phyloP scores from a whole-genome alignment of 2,113 vertebrate genomes.

The Rhabdornis inornatus region DNA sequence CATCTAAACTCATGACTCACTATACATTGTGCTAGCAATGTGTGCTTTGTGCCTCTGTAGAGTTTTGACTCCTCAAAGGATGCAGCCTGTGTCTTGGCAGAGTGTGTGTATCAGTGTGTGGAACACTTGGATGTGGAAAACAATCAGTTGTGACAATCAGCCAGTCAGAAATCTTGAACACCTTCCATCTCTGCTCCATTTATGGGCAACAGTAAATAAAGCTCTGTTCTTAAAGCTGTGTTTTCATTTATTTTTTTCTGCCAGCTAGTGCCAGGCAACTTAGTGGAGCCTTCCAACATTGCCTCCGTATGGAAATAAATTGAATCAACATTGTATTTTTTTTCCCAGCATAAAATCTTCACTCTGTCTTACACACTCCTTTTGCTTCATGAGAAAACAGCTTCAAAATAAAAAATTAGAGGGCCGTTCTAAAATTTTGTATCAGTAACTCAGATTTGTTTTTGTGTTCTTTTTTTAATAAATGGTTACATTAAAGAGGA shows the following conservation, averaged over 20 bases:
- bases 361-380: neutral
- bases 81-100: neutral
- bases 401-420: neutral
- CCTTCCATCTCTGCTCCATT: slow-evolving; percentile 46
- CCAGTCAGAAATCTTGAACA: neutral
- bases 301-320: neutral
- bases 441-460: neutral
- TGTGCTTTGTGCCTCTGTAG: neutral
- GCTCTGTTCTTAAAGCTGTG: slow-evolving; percentile 17
- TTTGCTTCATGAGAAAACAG: neutral
- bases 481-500: neutral
- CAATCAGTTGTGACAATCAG: slow-evolving; percentile 39
- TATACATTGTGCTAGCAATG: neutral
- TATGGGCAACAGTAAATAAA: slow-evolving; percentile 45
- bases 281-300: neutral
- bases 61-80: neutral
- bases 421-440: neutral
- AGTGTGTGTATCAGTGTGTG: neutral
- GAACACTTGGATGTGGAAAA: slow-evolving; percentile 27
- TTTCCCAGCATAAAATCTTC: neutral
- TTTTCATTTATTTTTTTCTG: slow-evolving; percentile 46
- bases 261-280: slow-evolving; percentile 51
- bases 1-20: neutral
- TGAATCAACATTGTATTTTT: neutral
- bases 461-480: neutral